These are phyloP conservation scores for Drosophila busckii DNA, from an alignment of 1,140 invertebrate genomes.

Conservation along the genomic window DNA sequence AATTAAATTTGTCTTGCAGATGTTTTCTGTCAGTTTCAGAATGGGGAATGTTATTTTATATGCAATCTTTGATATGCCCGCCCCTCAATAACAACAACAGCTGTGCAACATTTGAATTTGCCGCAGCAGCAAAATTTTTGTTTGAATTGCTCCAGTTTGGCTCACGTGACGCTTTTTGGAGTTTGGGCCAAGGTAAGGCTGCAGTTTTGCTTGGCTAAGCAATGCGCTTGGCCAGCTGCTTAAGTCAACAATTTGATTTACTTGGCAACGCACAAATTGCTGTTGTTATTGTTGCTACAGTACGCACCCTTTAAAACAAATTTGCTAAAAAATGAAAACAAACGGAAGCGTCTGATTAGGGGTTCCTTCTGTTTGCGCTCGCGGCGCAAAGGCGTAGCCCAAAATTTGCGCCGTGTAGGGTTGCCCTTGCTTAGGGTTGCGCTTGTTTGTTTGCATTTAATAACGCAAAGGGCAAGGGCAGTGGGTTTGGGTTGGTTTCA, in stretches of 20 bases:
- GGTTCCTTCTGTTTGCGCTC: conserved; percentile 30
- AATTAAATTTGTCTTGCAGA: no score
- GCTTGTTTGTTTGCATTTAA: conserved; percentile 68
- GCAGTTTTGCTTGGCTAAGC: conserved; percentile 42
- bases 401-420: not conserved
- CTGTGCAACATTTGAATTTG: not conserved
- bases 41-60: no score
- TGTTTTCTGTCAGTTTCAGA: no score
- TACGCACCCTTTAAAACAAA: conserved; percentile 1
- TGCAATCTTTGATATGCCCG: no score
- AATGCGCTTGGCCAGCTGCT: conserved; percentile 39
- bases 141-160: no score
- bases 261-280: conserved; percentile 66
- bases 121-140: no score
- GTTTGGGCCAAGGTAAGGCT: conserved; percentile 63
- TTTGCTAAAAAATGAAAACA: conserved; percentile 6
- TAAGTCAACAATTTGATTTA: conserved; percentile 64
- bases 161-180: conserved; percentile 38
- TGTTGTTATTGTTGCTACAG: not conserved
- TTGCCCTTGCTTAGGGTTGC: conserved; percentile 43
- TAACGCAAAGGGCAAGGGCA: conserved; percentile 7
- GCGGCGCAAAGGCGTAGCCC: conserved; percentile 37
- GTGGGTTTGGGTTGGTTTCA: conserved; percentile 8
- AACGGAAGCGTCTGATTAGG: conserved; percentile 56
- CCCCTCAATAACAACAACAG: no score